These are phyloP conservation scores for Neotoma lepida DNA, from an alignment of 2,113 vertebrate genomes.

Conservation along the genomic window DNA sequence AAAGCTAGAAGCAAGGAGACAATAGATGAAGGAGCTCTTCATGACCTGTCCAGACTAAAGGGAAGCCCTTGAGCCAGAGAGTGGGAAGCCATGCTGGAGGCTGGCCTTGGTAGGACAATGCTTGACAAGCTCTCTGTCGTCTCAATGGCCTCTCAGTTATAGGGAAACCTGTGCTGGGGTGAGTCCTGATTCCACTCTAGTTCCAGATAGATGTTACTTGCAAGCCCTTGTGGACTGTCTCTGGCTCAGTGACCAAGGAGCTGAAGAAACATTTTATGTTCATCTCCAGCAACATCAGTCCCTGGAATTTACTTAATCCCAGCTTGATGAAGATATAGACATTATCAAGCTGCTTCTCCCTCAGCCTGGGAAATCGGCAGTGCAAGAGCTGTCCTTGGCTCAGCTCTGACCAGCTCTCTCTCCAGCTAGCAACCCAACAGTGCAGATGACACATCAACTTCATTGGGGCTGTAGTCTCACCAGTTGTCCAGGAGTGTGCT, in stretches of 20 bases:
- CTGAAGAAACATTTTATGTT: fast-evolving
- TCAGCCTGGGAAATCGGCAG: background rate
- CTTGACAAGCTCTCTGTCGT: fast-evolving
- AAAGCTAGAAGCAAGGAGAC: background rate
- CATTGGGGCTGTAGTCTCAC: background rate
- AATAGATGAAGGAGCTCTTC: fast-evolving
- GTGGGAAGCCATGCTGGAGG: background rate
- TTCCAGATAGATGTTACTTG: too few relatives aligned
- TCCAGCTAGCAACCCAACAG: fast-evolving
- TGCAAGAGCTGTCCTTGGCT: fast-evolving
- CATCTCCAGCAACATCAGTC: background rate
- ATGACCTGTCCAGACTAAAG: background rate
- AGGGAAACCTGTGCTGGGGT: fast-evolving
- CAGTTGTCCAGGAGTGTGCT: background rate
- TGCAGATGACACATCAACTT: background rate
- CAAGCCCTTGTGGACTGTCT: background rate
- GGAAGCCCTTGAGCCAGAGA: background rate
- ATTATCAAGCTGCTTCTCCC: background rate
- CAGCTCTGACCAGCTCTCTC: background rate
- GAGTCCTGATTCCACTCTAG: fast-evolving
- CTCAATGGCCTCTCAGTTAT: too few relatives aligned
- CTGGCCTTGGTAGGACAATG: fast-evolving
- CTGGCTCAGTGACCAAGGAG: background rate
- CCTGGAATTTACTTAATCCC: background rate
- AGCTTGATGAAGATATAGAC: background rate